Conservation (phyloP, 2,888 invertebrate genomes). For the Drosophila melanosoma region DNA sequence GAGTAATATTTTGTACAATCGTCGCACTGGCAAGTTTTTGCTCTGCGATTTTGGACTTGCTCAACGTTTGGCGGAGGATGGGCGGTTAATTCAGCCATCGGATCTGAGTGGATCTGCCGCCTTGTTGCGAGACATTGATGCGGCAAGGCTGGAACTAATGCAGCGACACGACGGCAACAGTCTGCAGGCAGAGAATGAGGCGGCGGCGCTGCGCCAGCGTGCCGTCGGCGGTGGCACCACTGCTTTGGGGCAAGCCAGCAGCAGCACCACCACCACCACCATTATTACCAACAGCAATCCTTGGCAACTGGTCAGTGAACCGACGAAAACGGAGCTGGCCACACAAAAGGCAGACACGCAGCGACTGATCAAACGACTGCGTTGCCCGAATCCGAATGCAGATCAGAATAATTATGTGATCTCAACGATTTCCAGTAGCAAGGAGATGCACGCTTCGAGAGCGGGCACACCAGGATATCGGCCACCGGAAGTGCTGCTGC, state of each 20-base stretch:
- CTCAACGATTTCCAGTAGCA: constrained; percentile 87
- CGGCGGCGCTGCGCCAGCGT: constrained; percentile 32
- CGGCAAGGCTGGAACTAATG: constrained; percentile 33
- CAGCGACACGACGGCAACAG: constrained; percentile 58
- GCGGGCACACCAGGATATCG: constrained; percentile 96
- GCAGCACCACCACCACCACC: not conserved
- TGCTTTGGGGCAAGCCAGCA: constrained; percentile 37
- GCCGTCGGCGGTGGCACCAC: constrained; percentile 34
- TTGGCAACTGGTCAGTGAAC: constrained; percentile 85
- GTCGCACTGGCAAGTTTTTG: constrained; percentile 89
- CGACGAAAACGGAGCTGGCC: constrained; percentile 86
- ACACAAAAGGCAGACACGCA: constrained; percentile 72
- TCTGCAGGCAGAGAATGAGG: constrained; percentile 56
- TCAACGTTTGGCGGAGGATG: constrained; percentile 86
- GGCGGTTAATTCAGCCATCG: constrained; percentile 45
- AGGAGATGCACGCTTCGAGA: constrained; percentile 89
- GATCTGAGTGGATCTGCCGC: constrained; percentile 45
- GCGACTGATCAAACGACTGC: constrained; percentile 59
- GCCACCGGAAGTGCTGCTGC: constrained; percentile 93
- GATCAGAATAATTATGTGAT: constrained; percentile 88
- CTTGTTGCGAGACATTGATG: constrained; percentile 49
- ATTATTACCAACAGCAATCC: not conserved
- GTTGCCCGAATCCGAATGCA: constrained; percentile 87
- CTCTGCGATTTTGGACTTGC: constrained; percentile 96
- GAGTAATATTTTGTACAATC: constrained; percentile 94